Evolutionary conservation across 2,797 vertebrate species (phyloP).

Genomic region (Glyptemys insculpta): DNA sequence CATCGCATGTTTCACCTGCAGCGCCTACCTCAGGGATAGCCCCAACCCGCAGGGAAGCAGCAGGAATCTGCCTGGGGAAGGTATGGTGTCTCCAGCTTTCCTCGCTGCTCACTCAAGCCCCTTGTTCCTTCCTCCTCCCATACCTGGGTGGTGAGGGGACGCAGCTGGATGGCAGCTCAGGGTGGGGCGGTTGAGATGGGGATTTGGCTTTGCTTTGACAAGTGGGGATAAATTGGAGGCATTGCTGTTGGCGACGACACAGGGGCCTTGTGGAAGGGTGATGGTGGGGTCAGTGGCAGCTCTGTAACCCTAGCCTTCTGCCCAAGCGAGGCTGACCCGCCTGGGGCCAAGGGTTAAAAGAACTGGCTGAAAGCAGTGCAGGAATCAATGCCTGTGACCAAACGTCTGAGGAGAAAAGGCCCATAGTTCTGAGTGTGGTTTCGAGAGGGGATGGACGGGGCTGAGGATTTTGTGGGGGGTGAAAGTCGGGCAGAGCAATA

Average conservation of each 20-base stretch:
- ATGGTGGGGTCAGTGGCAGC: neutral
- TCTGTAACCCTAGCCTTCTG: neutral
- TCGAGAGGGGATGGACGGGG: neutral
- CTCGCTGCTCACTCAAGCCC: neutral
- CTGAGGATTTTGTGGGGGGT: neutral
- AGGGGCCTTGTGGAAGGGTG: neutral
- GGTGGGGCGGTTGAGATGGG: slow-evolving; percentile 20
- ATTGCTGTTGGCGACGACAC: no score
- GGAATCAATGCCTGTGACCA: neutral
- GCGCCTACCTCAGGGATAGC: neutral
- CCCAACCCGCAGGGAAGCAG: neutral
- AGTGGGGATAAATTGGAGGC: neutral
- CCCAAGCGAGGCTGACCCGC: neutral
- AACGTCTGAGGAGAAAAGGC: neutral
- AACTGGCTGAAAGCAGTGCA: neutral
- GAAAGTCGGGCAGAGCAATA: neutral
- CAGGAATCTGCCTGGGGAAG: neutral
- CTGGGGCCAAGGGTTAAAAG: neutral
- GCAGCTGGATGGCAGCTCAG: neutral
- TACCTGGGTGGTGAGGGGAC: slow-evolving; percentile 23
- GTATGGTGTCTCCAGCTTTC: neutral
- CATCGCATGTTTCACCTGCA: no score
- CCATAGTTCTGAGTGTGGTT: neutral
- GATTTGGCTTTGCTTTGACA: neutral
- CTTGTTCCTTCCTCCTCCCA: neutral